Evolutionary conservation across 2,113 vertebrate species (phyloP).

Genomic region (Larimichthys crocea): DNA sequence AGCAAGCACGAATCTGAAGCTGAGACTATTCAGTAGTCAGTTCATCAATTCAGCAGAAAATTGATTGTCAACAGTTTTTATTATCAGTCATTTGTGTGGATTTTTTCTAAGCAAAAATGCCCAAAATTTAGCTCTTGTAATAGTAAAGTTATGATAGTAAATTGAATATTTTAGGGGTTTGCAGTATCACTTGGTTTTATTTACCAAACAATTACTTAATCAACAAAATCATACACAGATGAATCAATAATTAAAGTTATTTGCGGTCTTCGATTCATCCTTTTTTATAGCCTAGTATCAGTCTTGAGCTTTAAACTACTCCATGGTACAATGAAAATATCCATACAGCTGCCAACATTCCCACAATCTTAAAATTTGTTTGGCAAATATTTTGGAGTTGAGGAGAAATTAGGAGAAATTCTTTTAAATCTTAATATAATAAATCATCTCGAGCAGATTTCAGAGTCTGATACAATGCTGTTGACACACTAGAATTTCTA

Average conservation of each 20-base stretch:
- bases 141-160: background rate
- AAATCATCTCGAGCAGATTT: slow-evolving; percentile 31
- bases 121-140: background rate
- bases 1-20: background rate
- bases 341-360: slow-evolving; percentile 7
- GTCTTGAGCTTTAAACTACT: background rate
- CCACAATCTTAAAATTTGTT: background rate
- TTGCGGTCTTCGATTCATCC: background rate
- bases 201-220: background rate
- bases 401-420: background rate
- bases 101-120: background rate
- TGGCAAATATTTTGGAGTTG: background rate
- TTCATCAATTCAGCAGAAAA: background rate
- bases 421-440: background rate
- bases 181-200: no score
- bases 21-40: background rate
- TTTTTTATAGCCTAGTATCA: background rate
- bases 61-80: background rate
- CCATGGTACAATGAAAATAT: background rate
- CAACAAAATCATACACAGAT: background rate
- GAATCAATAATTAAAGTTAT: slow-evolving; percentile 6
- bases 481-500: slow-evolving; percentile 64
- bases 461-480: slow-evolving; percentile 50
- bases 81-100: background rate
- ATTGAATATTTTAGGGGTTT: background rate